Conservation (phyloP, 2,797 vertebrate species). For the Coracias cyanogaster region DNA sequence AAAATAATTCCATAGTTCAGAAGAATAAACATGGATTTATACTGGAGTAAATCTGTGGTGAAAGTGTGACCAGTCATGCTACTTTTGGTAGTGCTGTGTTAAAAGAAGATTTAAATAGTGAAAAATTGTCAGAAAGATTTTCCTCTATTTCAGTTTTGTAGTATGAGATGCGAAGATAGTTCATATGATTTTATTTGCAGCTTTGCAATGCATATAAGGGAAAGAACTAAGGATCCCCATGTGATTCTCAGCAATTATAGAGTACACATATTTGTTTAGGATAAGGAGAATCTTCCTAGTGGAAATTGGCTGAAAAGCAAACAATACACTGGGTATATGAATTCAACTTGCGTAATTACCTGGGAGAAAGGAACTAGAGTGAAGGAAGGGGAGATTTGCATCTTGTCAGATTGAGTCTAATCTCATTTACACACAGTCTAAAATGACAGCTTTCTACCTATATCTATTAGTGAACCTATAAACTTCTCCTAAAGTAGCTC, state of each 20-base stretch:
- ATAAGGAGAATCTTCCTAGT: neutral
- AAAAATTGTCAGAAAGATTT: neutral
- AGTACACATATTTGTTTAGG: neutral
- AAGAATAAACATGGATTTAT: neutral
- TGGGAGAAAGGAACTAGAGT: neutral
- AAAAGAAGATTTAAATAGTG: neutral
- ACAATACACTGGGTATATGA: neutral
- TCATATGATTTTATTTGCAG: neutral
- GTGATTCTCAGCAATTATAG: neutral
- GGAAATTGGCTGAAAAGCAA: neutral
- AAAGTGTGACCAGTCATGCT: neutral
- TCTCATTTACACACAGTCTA: conserved; percentile 5
- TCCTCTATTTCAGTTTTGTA: conserved; percentile 1
- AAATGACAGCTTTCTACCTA: neutral
- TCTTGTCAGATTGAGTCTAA: neutral
- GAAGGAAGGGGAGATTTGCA: neutral
- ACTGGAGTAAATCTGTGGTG: neutral
- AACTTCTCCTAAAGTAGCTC: neutral
- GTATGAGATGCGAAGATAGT: neutral
- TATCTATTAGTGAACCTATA: neutral
- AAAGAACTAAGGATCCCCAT: neutral
- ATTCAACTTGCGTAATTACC: neutral
- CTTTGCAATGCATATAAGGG: neutral
- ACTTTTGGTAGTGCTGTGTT: neutral
- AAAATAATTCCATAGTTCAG: neutral